Percentiles rank a stretch among this genome's conserved stretches.
phyloP scores from a whole-genome alignment of 2,797 vertebrate genomes.

The Coregonus suidteri region DNA sequence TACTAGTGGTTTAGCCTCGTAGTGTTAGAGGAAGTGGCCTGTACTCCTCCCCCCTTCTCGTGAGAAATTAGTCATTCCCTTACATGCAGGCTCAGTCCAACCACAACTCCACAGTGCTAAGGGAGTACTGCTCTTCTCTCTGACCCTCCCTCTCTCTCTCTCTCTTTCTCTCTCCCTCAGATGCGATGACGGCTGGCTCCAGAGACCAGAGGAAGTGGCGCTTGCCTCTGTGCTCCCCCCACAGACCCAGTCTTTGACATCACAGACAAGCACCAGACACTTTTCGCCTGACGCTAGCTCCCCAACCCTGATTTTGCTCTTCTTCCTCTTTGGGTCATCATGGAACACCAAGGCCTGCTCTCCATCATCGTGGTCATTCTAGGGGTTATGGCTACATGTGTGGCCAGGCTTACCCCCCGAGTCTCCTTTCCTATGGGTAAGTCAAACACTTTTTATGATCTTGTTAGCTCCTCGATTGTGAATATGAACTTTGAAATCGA shows the following conservation, averaged over 20 bases:
- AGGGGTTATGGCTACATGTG: slow-evolving; percentile 38
- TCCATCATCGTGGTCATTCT: slow-evolving; percentile 50
- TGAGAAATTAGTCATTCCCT: background rate
- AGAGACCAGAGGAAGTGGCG: slow-evolving; percentile 46
- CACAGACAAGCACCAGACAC: slow-evolving; percentile 12
- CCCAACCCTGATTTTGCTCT: slow-evolving; percentile 10
- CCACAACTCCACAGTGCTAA: background rate
- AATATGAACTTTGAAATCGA: no score
- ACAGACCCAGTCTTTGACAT: slow-evolving; percentile 23
- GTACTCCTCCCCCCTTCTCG: background rate
- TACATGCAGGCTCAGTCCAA: background rate
- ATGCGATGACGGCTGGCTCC: slow-evolving; percentile 52
- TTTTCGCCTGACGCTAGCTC: background rate
- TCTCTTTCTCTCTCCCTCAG: slow-evolving; percentile 32
- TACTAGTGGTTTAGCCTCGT: background rate
- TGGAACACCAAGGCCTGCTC: slow-evolving; percentile 51
- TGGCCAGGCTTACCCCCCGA: slow-evolving; percentile 56
- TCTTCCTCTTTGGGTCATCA: slow-evolving; percentile 26
- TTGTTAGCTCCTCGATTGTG: no score
- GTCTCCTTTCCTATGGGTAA: slow-evolving; percentile 72
- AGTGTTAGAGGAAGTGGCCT: background rate
- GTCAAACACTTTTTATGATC: slow-evolving; percentile 23
- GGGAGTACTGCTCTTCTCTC: background rate
- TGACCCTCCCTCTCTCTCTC: background rate
- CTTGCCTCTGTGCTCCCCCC: slow-evolving; percentile 18